Percentiles rank a stretch among this genome's conserved stretches.
Evolutionary conservation across 2,113 vertebrate species (phyloP).

Genomic region (Potamarius usumacintae): DNA sequence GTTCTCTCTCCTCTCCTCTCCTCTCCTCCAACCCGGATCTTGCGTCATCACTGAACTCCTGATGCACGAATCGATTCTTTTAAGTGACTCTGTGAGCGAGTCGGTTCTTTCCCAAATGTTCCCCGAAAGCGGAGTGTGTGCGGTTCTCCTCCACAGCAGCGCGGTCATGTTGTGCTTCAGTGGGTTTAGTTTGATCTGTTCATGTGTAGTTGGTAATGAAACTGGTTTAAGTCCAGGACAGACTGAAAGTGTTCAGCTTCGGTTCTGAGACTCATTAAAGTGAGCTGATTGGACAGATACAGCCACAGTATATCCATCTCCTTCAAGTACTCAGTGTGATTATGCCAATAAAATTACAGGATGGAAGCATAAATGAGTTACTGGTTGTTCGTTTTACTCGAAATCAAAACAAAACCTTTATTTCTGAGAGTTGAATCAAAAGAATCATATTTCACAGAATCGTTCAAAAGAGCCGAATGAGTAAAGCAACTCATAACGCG

Average conservation of each 20-base stretch:
- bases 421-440: background rate
- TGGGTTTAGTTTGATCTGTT: no score
- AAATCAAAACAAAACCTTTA: background rate
- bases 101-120: background rate
- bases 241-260: no score
- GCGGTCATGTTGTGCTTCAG: no score
- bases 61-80: background rate
- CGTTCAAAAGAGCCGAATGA: background rate
- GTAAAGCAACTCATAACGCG: background rate
- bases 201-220: no score
- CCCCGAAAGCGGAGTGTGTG: no score
- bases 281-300: no score
- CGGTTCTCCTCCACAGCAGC: no score
- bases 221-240: background rate
- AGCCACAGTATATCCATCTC: no score
- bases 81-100: background rate
- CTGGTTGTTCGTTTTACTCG: background rate
- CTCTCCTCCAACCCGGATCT: constrained; percentile 53
- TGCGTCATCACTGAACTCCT: constrained; percentile 48
- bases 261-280: no score
- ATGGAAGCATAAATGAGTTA: background rate
- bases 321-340: no score
- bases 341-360: no score
- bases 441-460: background rate
- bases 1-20: background rate